Conservation (phyloP, 2,888 invertebrate species). For the Bimastos eiseni region DNA sequence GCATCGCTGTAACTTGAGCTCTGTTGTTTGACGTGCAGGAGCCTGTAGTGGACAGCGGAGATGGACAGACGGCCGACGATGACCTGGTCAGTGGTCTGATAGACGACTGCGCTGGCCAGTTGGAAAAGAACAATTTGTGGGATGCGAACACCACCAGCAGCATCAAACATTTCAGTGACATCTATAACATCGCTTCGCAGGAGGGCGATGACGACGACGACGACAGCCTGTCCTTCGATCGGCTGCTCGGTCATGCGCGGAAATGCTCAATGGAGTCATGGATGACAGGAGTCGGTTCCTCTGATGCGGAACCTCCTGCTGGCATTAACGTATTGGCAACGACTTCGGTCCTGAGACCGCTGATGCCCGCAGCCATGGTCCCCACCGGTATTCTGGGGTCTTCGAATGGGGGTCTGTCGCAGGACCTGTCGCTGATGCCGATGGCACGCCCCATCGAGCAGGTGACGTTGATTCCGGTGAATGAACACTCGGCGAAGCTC, state of each 20-base stretch:
- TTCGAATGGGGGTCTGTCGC: background rate
- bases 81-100: conserved; percentile 19
- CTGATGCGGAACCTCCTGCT: background rate
- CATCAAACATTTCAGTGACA: conserved; percentile 24
- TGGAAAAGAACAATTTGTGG: conserved; percentile 19
- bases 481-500: conserved; percentile 3
- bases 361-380: conserved; percentile 13
- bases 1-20: background rate
- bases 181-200: conserved; percentile 22
- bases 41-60: conserved; percentile 19
- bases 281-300: background rate
- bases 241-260: conserved; percentile 18
- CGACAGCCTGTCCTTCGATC: conserved; percentile 8
- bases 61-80: conserved; percentile 9
- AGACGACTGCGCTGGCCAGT: conserved; percentile 1
- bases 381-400: background rate
- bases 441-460: background rate
- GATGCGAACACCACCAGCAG: background rate
- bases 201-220: conserved; percentile 21
- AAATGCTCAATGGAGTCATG: conserved; percentile 16
- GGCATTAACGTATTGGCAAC: background rate
- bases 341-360: conserved; percentile 4
- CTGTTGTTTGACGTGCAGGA: background rate
- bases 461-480: background rate
- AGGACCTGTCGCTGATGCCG: background rate